Conservation (phyloP, 2,888 invertebrate species). For the Azorinus chamasolen region DNA sequence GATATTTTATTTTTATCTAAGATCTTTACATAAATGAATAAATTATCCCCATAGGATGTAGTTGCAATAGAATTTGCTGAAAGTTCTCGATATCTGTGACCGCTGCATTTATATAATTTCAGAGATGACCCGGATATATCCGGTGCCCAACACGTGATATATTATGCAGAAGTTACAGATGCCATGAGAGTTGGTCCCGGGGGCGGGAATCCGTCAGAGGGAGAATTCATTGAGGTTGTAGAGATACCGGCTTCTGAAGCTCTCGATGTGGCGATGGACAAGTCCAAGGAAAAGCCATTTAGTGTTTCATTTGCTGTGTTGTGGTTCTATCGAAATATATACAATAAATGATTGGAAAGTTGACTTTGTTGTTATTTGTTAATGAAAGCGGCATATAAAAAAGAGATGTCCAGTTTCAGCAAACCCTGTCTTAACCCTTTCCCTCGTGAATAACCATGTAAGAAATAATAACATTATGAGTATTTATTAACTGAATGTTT, state of each 20-base stretch:
- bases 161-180: slow-evolving; percentile 92
- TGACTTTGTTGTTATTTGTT: too few species aligned
- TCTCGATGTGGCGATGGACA: slow-evolving; percentile 86
- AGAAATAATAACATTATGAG: too few species aligned
- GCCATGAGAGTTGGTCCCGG: slow-evolving; percentile 88
- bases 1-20: too few species aligned
- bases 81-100: too few species aligned
- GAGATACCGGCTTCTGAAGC: slow-evolving; percentile 93
- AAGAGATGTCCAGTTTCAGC: too few species aligned
- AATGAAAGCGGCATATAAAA: neutral
- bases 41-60: too few species aligned
- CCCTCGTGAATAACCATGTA: too few species aligned
- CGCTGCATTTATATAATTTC: too few species aligned
- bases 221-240: slow-evolving; percentile 95
- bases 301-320: slow-evolving; percentile 85
- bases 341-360: slow-evolving; percentile 17
- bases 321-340: slow-evolving; percentile 85
- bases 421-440: too few species aligned
- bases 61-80: too few species aligned
- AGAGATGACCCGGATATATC: slow-evolving; percentile 88
- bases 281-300: slow-evolving; percentile 82
- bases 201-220: slow-evolving; percentile 94
- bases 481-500: too few species aligned
- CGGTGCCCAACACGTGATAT: slow-evolving; percentile 93
- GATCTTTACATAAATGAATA: too few species aligned